phyloP scores from a whole-genome alignment of 2,113 vertebrate genomes.

The Crocuta crocuta region DNA sequence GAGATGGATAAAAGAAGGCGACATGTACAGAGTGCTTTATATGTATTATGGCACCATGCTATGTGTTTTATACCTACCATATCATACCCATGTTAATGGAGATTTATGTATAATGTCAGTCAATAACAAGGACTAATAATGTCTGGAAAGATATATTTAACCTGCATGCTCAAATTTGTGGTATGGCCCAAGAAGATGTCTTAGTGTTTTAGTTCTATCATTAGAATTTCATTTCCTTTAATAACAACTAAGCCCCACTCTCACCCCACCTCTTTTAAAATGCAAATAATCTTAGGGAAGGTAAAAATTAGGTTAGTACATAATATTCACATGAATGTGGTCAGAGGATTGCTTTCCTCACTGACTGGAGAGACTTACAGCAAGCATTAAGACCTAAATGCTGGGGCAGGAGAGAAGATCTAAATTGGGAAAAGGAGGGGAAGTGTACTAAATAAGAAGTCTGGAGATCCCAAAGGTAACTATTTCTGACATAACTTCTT shows the following conservation, averaged over 20 bases:
- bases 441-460: background rate
- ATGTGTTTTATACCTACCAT: background rate
- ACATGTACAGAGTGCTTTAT: background rate
- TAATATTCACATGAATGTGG: background rate
- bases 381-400: background rate
- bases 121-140: background rate
- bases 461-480: background rate
- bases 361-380: background rate
- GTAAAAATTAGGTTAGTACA: background rate
- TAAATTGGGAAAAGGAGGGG: background rate
- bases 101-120: background rate
- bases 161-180: background rate
- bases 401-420: background rate
- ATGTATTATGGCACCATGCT: background rate
- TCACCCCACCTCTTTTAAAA: background rate
- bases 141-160: background rate
- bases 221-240: background rate
- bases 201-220: background rate
- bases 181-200: background rate
- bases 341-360: background rate
- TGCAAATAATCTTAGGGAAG: background rate
- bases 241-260: background rate
- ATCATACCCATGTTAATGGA: background rate
- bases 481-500: background rate
- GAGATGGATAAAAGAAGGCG: background rate